Evolutionary conservation across 2,113 vertebrate species (phyloP).

Genomic region (Oreochromis niloticus): DNA sequence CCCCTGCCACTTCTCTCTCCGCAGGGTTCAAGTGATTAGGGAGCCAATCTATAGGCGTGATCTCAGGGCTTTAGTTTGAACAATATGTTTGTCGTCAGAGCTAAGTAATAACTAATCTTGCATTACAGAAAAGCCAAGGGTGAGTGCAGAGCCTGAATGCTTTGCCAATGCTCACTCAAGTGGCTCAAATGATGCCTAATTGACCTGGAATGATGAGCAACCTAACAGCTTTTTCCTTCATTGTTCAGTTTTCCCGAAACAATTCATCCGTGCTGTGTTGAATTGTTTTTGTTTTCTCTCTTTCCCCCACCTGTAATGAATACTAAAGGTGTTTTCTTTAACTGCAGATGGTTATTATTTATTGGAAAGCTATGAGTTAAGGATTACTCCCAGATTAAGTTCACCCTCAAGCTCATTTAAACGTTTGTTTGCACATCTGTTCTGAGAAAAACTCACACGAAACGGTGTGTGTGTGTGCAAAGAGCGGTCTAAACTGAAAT

Average conservation of each 20-base stretch:
- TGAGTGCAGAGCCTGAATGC: slow-evolving; percentile 12
- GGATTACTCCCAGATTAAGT: slow-evolving; percentile 14
- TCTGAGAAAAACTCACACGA: not conserved
- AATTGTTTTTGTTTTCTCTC: not conserved
- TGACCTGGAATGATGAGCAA: slow-evolving; percentile 42
- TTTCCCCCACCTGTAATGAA: not conserved
- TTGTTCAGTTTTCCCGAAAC: not conserved
- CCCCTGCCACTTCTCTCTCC: slow-evolving; percentile 46
- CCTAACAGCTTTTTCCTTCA: slow-evolving; percentile 18
- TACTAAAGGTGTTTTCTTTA: not conserved
- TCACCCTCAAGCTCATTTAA: not conserved
- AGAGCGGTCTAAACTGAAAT: not conserved
- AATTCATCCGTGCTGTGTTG: not conserved
- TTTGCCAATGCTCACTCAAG: slow-evolving; percentile 27
- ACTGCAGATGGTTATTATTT: not conserved
- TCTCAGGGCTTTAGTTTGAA: slow-evolving; percentile 48
- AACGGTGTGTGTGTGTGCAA: not conserved
- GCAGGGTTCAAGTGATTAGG: slow-evolving; percentile 60
- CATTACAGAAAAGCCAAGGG: slow-evolving; percentile 26
- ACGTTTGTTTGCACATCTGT: slow-evolving; percentile 5
- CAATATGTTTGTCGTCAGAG: slow-evolving; percentile 63
- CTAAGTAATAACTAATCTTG: slow-evolving; percentile 56
- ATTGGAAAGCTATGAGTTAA: not conserved
- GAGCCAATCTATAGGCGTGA: slow-evolving; percentile 43
- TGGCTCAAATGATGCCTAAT: slow-evolving; percentile 42